A percentile compares a stretch with the other conserved stretches of the same genome.
Conservation (phyloP, 2,888 invertebrate genomes). For the Syritta pipiens region DNA sequence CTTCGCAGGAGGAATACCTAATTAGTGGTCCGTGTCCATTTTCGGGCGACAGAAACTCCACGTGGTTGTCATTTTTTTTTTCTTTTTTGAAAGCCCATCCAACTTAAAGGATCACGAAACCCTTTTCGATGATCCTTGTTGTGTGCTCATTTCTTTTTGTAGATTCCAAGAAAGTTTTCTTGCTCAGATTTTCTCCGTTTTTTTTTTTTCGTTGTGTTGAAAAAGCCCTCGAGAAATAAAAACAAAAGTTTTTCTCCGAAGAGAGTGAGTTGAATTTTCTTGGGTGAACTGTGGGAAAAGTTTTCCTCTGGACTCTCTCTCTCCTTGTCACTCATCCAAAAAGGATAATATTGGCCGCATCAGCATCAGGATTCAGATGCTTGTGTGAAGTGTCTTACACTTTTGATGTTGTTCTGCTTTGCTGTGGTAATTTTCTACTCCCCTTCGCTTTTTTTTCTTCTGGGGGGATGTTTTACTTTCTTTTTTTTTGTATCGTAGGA, state of each 20-base stretch:
- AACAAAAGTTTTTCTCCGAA: conserved; percentile 49
- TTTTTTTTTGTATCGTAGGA: too few relatives aligned
- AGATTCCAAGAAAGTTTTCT: conserved; percentile 45
- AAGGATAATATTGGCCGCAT: conserved; percentile 43
- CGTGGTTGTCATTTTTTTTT: too few relatives aligned
- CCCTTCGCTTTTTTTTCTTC: neutral
- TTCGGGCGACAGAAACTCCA: conserved; percentile 24
- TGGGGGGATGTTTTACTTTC: neutral
- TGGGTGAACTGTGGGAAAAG: conserved; percentile 40
- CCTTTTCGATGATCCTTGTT: conserved; percentile 62
- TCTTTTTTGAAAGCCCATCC: conserved; percentile 38
- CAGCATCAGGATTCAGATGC: conserved; percentile 1
- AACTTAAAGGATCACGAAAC: conserved; percentile 59
- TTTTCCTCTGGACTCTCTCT: conserved; percentile 47
- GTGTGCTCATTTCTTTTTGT: conserved; percentile 53
- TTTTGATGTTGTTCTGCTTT: conserved; percentile 29
- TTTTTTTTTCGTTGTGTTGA: conserved; percentile 37
- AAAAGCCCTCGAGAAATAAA: conserved; percentile 50
- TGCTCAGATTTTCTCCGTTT: conserved; percentile 24
- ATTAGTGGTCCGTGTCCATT: conserved; percentile 36
- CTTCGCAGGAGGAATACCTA: conserved; percentile 35
- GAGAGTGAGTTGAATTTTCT: conserved; percentile 26
- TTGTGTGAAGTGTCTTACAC: conserved; percentile 38
- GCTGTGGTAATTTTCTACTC: conserved; percentile 1
- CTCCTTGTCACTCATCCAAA: conserved; percentile 29